Evolutionary conservation across 2,888 invertebrate genomes (phyloP).

Genomic region (Spisula solida): DNA sequence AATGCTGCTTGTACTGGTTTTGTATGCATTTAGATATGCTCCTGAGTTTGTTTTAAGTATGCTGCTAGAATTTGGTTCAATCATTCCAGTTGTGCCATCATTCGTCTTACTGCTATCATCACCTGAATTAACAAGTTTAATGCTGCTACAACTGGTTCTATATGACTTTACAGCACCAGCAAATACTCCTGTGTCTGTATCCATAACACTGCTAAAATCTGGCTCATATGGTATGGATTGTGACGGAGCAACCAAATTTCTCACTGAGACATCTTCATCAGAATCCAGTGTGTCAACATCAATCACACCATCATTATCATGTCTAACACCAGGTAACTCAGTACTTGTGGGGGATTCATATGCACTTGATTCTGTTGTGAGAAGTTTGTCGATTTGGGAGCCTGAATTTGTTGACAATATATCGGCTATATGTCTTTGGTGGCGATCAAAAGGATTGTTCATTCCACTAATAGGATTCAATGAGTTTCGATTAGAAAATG

Average conservation of each 20-base stretch:
- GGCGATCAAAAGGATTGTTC: not conserved
- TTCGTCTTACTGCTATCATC: not conserved
- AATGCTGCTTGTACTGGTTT: conserved; percentile 8
- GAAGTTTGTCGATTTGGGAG: not conserved
- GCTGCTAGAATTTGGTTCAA: not conserved
- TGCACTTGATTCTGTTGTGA: not conserved
- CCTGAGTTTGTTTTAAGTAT: not conserved
- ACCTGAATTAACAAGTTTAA: conserved; percentile 20
- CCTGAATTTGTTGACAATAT: not conserved
- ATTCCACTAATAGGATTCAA: not conserved
- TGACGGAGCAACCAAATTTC: not conserved
- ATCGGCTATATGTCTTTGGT: not conserved
- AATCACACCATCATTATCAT: conserved; percentile 35
- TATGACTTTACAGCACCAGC: not conserved
- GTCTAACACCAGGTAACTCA: conserved; percentile 16
- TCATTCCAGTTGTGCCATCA: not conserved
- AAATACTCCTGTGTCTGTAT: not conserved
- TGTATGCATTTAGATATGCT: not conserved
- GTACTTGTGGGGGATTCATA: conserved; percentile 58
- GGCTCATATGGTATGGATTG: not conserved
- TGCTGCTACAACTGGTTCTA: not conserved
- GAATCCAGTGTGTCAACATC: conserved; percentile 61
- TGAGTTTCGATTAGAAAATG: conserved; percentile 38
- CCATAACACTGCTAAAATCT: not conserved
- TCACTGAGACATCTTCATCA: conserved; percentile 50